Evolutionary conservation across 1,140 invertebrate genomes (phyloP).

Genomic region (Heliconius hermathena): DNA sequence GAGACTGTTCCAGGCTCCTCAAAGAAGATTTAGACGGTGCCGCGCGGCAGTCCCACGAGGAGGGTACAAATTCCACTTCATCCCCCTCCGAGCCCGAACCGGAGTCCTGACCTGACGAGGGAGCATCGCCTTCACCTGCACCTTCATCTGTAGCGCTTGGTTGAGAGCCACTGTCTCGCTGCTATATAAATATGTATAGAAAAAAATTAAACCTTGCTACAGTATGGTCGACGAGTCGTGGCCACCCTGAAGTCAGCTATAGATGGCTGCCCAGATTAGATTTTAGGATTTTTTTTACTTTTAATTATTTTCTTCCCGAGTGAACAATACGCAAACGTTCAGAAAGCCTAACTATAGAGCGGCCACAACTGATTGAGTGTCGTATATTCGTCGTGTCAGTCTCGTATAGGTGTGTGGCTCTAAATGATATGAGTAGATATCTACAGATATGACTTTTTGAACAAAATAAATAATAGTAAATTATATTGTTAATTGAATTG

Average conservation of each 20-base stretch:
- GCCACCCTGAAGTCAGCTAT: too few species aligned
- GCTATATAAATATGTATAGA: conserved; percentile 30
- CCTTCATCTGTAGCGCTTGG: conserved; percentile 38
- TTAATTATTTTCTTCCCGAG: too few species aligned
- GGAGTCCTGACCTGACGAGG: conserved; percentile 48
- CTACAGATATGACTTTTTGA: neutral
- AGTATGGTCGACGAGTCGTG: too few species aligned
- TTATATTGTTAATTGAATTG: neutral
- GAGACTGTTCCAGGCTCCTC: conserved; percentile 78
- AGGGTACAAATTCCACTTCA: conserved; percentile 83
- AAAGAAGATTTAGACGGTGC: conserved; percentile 82
- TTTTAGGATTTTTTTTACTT: too few species aligned
- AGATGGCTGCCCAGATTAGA: too few species aligned
- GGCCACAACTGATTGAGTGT: neutral
- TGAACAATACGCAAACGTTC: too few species aligned
- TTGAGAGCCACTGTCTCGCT: conserved; percentile 49
- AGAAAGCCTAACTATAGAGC: too few species aligned
- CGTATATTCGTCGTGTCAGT: too few species aligned
- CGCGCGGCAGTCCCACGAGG: conserved; percentile 83
- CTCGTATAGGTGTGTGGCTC: neutral
- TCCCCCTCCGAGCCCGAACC: conserved; percentile 80
- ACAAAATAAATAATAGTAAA: neutral
- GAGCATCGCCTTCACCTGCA: conserved; percentile 36
- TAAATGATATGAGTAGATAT: neutral
- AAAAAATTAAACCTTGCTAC: neutral